Evolutionary conservation across 2,113 vertebrate species (phyloP).

Genomic region (Oreochromis aureus): DNA sequence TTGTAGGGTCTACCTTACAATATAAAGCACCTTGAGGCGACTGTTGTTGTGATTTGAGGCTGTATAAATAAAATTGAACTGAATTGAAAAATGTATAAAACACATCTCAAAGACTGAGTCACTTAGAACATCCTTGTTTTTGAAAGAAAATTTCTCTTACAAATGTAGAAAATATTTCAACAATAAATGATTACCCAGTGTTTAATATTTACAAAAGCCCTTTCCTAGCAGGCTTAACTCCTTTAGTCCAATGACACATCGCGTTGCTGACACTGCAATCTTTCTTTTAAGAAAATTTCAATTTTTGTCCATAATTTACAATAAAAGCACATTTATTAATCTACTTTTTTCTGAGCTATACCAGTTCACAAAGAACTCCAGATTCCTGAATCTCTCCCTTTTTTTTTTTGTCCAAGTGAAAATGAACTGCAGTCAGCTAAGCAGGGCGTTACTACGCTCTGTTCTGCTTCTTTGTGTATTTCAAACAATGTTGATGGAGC

Average conservation of each 20-base stretch:
- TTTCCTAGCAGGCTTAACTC: not conserved
- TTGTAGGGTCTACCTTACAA: not conserved
- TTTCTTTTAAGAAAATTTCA: not conserved
- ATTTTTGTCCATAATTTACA: not conserved
- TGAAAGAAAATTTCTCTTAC: not conserved
- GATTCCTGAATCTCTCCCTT: not conserved
- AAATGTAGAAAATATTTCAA: not conserved
- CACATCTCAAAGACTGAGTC: not conserved
- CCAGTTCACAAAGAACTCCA: not conserved
- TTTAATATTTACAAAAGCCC: not conserved
- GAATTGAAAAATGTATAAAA: not conserved
- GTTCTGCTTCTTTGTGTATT: not conserved
- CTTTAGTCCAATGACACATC: not conserved
- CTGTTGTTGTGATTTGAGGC: not conserved
- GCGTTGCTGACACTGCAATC: not conserved
- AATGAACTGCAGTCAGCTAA: not conserved
- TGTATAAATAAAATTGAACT: not conserved
- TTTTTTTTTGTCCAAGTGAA: not conserved
- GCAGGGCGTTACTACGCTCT: not conserved
- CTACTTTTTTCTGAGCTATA: not conserved
- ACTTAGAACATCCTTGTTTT: not conserved
- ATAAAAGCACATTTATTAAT: not conserved
- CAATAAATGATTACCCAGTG: not conserved
- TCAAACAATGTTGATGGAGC: not conserved
- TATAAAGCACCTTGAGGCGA: not conserved